Evolutionary conservation across 2,113 vertebrate species (phyloP).

Genomic region (Passerina amoena): DNA sequence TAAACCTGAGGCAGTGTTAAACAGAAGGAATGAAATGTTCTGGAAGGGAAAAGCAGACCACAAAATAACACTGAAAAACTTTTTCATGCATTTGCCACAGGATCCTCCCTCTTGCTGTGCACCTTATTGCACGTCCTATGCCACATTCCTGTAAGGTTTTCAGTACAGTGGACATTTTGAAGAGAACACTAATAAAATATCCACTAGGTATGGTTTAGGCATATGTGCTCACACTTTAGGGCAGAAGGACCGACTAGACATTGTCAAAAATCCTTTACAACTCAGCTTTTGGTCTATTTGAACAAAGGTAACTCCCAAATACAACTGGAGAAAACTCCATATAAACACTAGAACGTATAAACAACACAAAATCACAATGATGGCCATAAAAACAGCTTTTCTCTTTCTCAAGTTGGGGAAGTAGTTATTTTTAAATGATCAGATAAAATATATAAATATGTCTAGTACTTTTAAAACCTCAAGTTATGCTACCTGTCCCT

Average conservation of each 20-base stretch:
- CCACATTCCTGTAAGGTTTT: background rate
- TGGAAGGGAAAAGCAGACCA: background rate
- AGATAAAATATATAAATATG: background rate
- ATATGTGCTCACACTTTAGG: rapidly evolving
- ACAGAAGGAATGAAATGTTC: background rate
- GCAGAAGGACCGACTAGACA: background rate
- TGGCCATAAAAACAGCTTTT: background rate
- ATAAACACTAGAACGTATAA: background rate
- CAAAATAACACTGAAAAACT: background rate
- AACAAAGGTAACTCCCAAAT: background rate
- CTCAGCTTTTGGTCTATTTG: background rate
- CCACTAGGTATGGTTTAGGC: background rate
- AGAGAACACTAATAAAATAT: background rate
- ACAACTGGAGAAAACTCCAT: background rate
- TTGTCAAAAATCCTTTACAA: background rate
- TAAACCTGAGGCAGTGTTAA: background rate
- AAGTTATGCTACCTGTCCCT: background rate
- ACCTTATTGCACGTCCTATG: background rate
- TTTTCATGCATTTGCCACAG: background rate
- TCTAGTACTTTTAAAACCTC: background rate
- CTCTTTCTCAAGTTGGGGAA: background rate
- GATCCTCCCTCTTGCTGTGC: background rate
- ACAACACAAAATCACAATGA: background rate
- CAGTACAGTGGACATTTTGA: background rate
- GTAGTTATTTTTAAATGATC: background rate